A percentile compares a stretch with the other conserved stretches of the same genome.
Evolutionary conservation across 2,113 vertebrate genomes (phyloP).

Genomic region (Craseonycteris thonglongyai): DNA sequence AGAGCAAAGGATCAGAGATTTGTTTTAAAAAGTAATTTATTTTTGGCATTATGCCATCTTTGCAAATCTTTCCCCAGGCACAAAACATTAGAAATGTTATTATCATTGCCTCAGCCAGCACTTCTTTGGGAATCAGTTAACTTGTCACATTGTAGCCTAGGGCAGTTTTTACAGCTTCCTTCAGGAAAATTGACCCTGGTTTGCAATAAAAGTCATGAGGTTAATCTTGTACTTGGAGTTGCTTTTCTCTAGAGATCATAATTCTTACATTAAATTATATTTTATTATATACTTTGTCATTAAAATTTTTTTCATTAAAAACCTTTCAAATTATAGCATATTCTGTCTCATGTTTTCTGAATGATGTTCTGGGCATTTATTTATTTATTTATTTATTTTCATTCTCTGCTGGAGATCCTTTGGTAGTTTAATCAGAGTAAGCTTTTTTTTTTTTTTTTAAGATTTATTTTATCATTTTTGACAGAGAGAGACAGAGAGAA

Average conservation of each 20-base stretch:
- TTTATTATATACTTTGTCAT: slow-evolving; percentile 19
- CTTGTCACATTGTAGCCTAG: neutral
- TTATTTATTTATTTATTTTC: no score
- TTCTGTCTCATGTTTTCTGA: neutral
- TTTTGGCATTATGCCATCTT: slow-evolving; percentile 54
- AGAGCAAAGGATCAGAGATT: slow-evolving; percentile 35
- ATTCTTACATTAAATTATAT: slow-evolving; percentile 36
- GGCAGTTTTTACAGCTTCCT: slow-evolving; percentile 32
- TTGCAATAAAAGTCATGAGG: slow-evolving; percentile 38
- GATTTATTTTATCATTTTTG: no score
- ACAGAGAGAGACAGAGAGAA: no score
- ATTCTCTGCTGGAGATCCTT: neutral
- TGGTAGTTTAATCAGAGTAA: neutral
- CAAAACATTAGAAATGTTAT: slow-evolving; percentile 59
- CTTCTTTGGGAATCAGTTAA: slow-evolving; percentile 28
- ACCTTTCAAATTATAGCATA: neutral
- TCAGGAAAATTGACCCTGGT: neutral
- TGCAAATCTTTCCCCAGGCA: slow-evolving; percentile 57
- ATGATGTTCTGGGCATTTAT: neutral
- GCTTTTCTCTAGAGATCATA: neutral
- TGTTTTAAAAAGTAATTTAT: slow-evolving; percentile 68
- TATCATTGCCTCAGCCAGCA: neutral
- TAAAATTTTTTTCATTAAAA: slow-evolving; percentile 40
- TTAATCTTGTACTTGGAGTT: slow-evolving; percentile 15
- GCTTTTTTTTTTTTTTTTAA: no score